These are phyloP conservation scores for Prenolepis imparis DNA, from an alignment of 2,888 invertebrate species.

Conservation along the genomic window DNA sequence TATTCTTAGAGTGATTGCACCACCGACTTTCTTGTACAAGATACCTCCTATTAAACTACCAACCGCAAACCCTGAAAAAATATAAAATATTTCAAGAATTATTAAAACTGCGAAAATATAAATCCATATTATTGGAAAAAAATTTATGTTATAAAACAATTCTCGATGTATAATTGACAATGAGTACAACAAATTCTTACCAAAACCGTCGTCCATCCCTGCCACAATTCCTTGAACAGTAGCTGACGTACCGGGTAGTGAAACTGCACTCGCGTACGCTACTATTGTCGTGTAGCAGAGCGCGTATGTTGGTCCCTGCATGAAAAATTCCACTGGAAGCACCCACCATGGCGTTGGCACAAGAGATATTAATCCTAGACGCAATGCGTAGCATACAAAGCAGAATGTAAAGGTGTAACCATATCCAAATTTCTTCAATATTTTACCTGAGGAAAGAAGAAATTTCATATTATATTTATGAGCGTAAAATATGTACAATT, in stretches of 20 bases:
- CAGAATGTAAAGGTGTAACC: constrained; percentile 92
- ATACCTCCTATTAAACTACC: constrained; percentile 92
- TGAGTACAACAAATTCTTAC: constrained; percentile 86
- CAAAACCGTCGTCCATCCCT: constrained; percentile 95
- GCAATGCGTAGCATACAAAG: constrained; percentile 91
- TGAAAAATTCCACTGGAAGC: constrained; percentile 92
- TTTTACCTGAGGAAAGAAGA: constrained; percentile 88
- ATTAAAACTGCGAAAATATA: not conserved
- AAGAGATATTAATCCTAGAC: constrained; percentile 92
- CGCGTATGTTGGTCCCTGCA: constrained; percentile 96
- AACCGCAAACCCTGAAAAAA: constrained; percentile 90
- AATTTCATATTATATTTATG: constrained; percentile 50
- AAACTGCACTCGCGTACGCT: constrained; percentile 88
- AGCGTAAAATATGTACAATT: not conserved
- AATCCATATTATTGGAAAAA: not conserved
- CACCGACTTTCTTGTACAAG: constrained; percentile 90
- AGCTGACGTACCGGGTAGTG: constrained; percentile 91
- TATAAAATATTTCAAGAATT: not conserved
- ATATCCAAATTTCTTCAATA: constrained; percentile 93
- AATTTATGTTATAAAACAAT: not conserved
- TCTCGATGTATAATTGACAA: not conserved
- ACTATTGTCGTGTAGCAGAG: constrained; percentile 94
- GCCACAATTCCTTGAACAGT: constrained; percentile 95
- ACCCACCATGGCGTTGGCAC: constrained; percentile 94
- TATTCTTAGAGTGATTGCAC: constrained; percentile 87